A percentile compares a stretch with the other conserved stretches of the same genome.
Evolutionary conservation across 2,797 vertebrate species (phyloP).

Genomic region (Pogonophryne albipinna): DNA sequence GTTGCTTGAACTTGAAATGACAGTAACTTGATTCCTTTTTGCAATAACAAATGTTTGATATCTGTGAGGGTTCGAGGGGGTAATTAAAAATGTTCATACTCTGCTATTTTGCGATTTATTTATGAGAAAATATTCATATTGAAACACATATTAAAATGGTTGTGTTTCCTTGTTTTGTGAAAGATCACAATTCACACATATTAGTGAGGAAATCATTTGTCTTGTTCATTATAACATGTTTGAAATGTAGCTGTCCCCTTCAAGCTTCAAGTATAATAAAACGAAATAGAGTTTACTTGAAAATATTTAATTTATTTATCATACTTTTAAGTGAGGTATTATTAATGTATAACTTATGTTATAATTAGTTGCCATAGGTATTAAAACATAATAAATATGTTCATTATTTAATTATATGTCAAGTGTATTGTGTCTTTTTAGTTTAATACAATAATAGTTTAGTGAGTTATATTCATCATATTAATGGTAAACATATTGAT

Average conservation of each 20-base stretch:
- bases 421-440: neutral
- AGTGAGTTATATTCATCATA: neutral
- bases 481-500: no score
- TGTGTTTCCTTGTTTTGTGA: neutral
- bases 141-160: neutral
- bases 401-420: neutral
- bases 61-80: neutral
- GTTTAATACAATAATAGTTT: neutral
- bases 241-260: no score
- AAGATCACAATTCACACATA: neutral
- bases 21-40: neutral
- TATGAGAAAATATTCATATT: constrained; percentile 8
- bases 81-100: neutral
- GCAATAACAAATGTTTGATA: neutral
- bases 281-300: no score
- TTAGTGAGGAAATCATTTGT: no score
- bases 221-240: no score
- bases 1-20: neutral
- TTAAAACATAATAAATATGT: neutral
- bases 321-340: neutral
- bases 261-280: no score
- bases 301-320: no score
- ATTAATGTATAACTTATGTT: neutral
- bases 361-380: neutral
- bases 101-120: constrained; percentile 25